Base-by-base conservation (phyloP, 1,140 invertebrate genomes). In the Panagrolaimus sp. region DNA sequence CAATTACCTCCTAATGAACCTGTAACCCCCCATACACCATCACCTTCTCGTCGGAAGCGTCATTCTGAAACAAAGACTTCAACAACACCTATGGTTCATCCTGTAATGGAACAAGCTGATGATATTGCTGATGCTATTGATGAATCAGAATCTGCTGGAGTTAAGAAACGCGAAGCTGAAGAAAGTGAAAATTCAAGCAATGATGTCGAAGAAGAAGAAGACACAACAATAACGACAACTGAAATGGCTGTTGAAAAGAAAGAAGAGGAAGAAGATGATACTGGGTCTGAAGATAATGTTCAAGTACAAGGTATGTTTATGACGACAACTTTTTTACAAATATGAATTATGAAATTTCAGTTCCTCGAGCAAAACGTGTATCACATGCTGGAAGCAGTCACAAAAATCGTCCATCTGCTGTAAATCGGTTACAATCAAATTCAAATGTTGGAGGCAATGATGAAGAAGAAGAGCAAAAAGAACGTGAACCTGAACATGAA, bases 381-480 rank as follows among this genome's bases (percentile, higher is more conserved):
- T 63, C 62, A 23, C 27, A 63, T 14, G 62, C 62, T 20, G 62
- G 62, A 63, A 42, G 27, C 27, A 63, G 62, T 63, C 62, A 63
- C 62, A 63, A 63, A 31, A 63, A 63, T 63, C 62, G 62, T 27
- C 51, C 51, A 20, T 57, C 51, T 20, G 51, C 51, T n/a, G 51
- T 57, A 20, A 57, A 57, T 57, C 51, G 51, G 13, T 16, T 57
- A 25, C 51, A 57, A 16, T 57, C 51, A 20, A 38, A 38, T 38
- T 38, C 31, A 38, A 57, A 57, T 27, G 51, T 57, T 57, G 51
- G 51, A 20, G 51, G 51, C 11, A 57, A 57, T 57, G 20, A 20
- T 16, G 51, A 57, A n/a, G 16, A n/a, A 38, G 31, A 38, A 38
- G 31, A 38, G 31, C 31, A 38, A 38, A 38, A 38, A 38, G 31